These are phyloP conservation scores for Ectropis grisescens DNA, from an alignment of 1,140 invertebrate species.

Conservation along the genomic window DNA sequence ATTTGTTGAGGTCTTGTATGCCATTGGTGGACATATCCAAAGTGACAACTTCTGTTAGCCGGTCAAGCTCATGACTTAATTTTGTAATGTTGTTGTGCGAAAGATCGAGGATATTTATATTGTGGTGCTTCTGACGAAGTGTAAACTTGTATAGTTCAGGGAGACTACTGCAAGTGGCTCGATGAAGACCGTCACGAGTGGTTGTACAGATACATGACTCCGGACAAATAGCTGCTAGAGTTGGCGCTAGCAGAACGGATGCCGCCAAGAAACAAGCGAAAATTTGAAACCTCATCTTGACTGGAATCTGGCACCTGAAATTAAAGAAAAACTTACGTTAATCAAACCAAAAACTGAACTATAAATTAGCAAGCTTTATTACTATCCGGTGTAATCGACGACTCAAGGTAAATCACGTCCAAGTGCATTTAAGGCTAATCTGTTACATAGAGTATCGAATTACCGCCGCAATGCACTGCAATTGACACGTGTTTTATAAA, in stretches of 20 bases:
- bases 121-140: constrained; percentile 61
- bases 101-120: constrained; percentile 70
- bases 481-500: constrained; percentile 10
- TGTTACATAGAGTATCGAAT: constrained; percentile 15
- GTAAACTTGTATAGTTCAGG: constrained; percentile 58
- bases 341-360: too few relatives aligned
- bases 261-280: constrained; percentile 33
- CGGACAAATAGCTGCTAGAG: constrained; percentile 42
- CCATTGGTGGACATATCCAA: constrained; percentile 72
- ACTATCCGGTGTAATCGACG: too few relatives aligned
- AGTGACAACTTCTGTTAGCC: constrained; percentile 69
- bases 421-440: too few relatives aligned
- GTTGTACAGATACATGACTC: constrained; percentile 50
- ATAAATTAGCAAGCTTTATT: too few relatives aligned
- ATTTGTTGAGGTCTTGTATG: constrained; percentile 67
- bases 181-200: constrained; percentile 52
- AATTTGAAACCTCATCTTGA: constrained; percentile 38
- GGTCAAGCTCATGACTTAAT: constrained; percentile 67
- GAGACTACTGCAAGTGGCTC: constrained; percentile 52
- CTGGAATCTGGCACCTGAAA: constrained; percentile 46
- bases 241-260: constrained; percentile 34
- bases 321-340: constrained; percentile 21
- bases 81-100: constrained; percentile 71
- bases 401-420: too few relatives aligned
- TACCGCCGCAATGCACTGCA: constrained; percentile 17